A percentile compares a stretch with the other conserved stretches of the same genome.
These are phyloP conservation scores for Leucoraja ocellata DNA, from an alignment of 2,797 vertebrate genomes.

Conservation along the genomic window DNA sequence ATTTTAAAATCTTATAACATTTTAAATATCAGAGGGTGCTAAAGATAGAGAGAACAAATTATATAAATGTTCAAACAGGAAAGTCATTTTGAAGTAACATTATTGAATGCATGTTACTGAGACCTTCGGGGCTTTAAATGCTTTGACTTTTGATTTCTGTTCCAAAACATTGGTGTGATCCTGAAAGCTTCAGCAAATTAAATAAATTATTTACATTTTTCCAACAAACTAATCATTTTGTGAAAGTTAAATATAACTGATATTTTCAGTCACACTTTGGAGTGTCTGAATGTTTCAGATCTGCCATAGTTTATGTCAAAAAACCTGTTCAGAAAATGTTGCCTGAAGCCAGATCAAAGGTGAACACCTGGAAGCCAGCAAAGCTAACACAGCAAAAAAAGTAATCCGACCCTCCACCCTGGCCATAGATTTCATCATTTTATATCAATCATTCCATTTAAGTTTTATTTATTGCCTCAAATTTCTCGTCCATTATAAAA, in stretches of 20 bases:
- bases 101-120: neutral
- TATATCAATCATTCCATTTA: conserved; percentile 55
- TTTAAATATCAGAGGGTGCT: neutral
- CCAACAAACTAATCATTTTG: neutral
- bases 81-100: neutral
- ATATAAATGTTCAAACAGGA: neutral
- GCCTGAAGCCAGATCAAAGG: conserved; percentile 63
- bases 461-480: conserved; percentile 59
- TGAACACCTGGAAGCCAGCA: conserved; percentile 62
- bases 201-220: neutral
- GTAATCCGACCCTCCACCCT: conserved; percentile 50
- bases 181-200: conserved; percentile 3
- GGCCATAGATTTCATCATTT: conserved; percentile 55
- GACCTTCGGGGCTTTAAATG: neutral
- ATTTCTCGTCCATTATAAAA: conserved; percentile 51
- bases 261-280: conserved; percentile 31
- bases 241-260: conserved; percentile 1
- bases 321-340: conserved; percentile 67
- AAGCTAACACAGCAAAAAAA: conserved; percentile 53
- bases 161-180: neutral
- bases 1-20: neutral
- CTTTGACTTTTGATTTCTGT: neutral
- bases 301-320: conserved; percentile 65
- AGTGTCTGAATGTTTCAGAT: conserved; percentile 41
- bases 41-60: neutral